phyloP scores from a whole-genome alignment of 2,113 vertebrate genomes.

The Aegithalos caudatus region DNA sequence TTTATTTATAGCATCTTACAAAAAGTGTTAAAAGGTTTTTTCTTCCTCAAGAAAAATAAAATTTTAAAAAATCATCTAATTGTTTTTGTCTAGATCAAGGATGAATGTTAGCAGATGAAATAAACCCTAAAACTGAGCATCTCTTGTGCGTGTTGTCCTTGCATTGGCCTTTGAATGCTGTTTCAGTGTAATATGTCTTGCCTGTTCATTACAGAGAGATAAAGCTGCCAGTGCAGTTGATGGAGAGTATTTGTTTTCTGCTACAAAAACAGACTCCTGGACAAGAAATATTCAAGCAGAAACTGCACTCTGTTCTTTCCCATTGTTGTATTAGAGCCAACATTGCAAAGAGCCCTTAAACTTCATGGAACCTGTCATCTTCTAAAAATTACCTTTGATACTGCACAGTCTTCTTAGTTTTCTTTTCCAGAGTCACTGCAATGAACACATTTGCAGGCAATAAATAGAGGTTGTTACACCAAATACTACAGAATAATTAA shows the following conservation, averaged over 20 bases:
- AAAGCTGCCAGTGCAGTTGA: background rate
- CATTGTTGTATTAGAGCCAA: background rate
- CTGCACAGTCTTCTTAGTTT: background rate
- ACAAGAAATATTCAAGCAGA: background rate
- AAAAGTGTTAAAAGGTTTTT: slow-evolving; percentile 45
- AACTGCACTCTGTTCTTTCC: background rate
- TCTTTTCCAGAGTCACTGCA: background rate
- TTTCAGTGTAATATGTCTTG: background rate
- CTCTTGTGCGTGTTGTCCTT: slow-evolving; percentile 26
- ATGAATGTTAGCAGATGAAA: slow-evolving; percentile 76
- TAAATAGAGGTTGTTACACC: background rate
- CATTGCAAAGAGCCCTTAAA: background rate
- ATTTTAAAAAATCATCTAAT: slow-evolving; percentile 51
- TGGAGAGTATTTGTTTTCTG: background rate
- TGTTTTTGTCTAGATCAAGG: slow-evolving; percentile 71
- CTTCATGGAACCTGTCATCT: background rate
- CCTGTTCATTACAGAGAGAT: background rate
- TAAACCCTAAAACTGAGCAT: slow-evolving; percentile 67
- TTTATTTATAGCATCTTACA: slow-evolving; percentile 80
- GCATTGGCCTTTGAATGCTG: background rate
- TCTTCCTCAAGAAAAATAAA: slow-evolving; percentile 53
- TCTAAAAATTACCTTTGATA: background rate
- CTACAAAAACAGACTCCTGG: background rate
- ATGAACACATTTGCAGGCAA: background rate
- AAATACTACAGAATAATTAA: background rate